These are phyloP conservation scores for Heterodera filipjevi DNA, from an alignment of 2,888 invertebrate genomes.

Conservation along the genomic window DNA sequence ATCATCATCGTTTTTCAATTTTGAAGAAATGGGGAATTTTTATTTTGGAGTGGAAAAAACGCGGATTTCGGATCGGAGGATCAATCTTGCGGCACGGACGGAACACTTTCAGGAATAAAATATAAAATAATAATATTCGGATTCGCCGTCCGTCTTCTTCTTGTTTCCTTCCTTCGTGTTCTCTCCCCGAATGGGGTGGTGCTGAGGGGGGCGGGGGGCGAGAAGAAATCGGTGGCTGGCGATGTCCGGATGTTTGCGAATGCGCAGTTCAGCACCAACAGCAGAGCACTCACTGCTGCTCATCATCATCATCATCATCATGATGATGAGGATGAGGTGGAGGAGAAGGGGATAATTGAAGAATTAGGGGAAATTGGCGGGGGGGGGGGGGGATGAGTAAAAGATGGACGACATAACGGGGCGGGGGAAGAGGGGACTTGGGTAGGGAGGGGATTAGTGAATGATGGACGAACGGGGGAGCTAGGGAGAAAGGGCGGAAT, in stretches of 20 bases:
- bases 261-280: neutral
- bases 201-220: neutral
- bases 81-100: neutral
- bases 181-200: neutral
- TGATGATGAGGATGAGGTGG: too few species aligned
- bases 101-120: conserved; percentile 5
- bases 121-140: neutral
- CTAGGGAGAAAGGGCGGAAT: neutral
- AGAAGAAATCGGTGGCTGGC: neutral
- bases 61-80: neutral
- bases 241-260: conserved; percentile 6
- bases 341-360: neutral
- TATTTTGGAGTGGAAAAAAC: neutral
- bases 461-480: neutral
- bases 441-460: neutral
- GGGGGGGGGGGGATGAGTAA: neutral
- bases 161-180: neutral
- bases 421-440: neutral
- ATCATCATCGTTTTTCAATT: neutral
- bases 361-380: neutral
- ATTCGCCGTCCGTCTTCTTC: too few species aligned
- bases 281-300: neutral
- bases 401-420: neutral
- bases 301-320: too few species aligned
- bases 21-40: neutral